Conservation (phyloP, 2,888 invertebrate genomes). For the Pycnomerus fuliginosus region DNA sequence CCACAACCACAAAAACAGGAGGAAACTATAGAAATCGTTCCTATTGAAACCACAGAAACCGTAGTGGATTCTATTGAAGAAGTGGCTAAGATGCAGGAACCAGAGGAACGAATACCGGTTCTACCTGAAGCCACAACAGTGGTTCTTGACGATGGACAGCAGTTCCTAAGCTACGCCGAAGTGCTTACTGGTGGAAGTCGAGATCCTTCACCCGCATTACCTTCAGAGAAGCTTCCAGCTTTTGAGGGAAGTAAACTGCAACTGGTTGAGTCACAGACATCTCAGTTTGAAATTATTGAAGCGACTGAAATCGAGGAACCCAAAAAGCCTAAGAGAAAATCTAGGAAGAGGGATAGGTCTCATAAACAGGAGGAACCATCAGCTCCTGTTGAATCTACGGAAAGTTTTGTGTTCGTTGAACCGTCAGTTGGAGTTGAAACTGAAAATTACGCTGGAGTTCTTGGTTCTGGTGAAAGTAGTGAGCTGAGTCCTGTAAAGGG, state of each 20-base stretch:
- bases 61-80: too few species aligned
- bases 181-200: constrained; percentile 33
- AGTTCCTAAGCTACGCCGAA: constrained; percentile 38
- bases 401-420: neutral
- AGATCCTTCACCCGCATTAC: constrained; percentile 32
- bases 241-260: neutral
- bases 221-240: too few species aligned
- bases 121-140: too few species aligned
- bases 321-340: constrained; percentile 11
- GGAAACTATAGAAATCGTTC: too few species aligned
- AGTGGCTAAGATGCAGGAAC: too few species aligned
- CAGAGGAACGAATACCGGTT: too few species aligned
- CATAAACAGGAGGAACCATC: constrained; percentile 1
- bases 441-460: constrained; percentile 16
- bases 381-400: neutral
- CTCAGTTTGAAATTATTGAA: too few species aligned
- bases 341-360: constrained; percentile 7
- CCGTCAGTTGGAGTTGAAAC: constrained; percentile 5
- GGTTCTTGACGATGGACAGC: too few species aligned
- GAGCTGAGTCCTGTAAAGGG: constrained; percentile 8
- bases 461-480: constrained; percentile 10
- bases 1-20: constrained; percentile 7
- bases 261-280: too few species aligned
- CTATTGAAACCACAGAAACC: too few species aligned
- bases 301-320: neutral